A percentile compares a stretch with the other conserved stretches of the same genome.
Evolutionary conservation across 2,797 vertebrate genomes (phyloP).

Genomic region (Streptopelia turtur): DNA sequence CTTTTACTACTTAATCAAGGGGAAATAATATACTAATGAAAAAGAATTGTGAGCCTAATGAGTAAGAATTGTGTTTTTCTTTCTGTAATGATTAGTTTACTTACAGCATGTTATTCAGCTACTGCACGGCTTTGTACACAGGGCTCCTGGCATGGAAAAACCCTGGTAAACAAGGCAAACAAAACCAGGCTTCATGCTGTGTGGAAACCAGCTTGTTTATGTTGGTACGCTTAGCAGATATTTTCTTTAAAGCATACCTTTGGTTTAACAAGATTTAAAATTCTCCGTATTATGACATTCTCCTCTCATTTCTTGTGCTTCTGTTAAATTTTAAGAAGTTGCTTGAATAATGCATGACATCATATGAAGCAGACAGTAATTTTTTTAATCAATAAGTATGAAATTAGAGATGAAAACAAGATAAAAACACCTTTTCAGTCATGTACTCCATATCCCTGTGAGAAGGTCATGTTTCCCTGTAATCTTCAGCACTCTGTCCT

Average conservation of each 20-base stretch:
- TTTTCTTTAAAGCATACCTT: constrained; percentile 29
- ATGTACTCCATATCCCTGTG: neutral
- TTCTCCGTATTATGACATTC: neutral
- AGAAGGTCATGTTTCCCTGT: neutral
- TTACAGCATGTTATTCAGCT: neutral
- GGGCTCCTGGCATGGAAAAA: neutral
- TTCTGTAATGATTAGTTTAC: constrained; percentile 45
- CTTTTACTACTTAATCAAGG: constrained; percentile 26
- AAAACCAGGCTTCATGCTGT: constrained; percentile 27
- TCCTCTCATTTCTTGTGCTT: neutral
- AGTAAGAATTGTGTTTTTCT: constrained; percentile 40
- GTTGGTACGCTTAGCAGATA: neutral
- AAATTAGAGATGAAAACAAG: constrained; percentile 37
- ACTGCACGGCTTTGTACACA: neutral
- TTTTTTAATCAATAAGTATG: constrained; percentile 40
- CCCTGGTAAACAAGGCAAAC: constrained; percentile 27
- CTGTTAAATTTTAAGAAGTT: constrained; percentile 57
- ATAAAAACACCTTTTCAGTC: constrained; percentile 1
- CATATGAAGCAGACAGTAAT: constrained; percentile 3
- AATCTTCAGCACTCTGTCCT: neutral
- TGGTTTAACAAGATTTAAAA: neutral
- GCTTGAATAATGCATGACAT: constrained; percentile 60
- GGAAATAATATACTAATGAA: constrained; percentile 14
- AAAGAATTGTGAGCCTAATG: constrained; percentile 13
- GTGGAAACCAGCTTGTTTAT: constrained; percentile 25